Percentiles rank a stretch among this genome's conserved stretches.
Conservation (phyloP, 2,888 invertebrate species). For the Stomorhina lunata region DNA sequence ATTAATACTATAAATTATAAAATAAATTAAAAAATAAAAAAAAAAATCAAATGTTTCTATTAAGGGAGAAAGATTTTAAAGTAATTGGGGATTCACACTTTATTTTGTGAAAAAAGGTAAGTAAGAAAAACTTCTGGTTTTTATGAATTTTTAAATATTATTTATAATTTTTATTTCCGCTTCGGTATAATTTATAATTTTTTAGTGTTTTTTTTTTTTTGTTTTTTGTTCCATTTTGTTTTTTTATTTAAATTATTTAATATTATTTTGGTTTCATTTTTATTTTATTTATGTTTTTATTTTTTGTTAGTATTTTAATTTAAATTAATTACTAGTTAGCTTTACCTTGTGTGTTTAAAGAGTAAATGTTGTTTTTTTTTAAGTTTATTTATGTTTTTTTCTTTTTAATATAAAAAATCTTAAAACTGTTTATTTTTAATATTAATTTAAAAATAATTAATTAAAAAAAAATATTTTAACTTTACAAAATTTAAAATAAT, state of each 20-base stretch:
- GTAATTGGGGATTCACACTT: conserved; percentile 20
- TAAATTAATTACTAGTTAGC: conserved; percentile 66
- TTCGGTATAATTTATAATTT: conserved; percentile 66
- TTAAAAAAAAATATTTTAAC: neutral
- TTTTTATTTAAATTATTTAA: conserved; percentile 43
- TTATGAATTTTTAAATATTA: conserved; percentile 68
- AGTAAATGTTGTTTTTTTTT: conserved; percentile 62
- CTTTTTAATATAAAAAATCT: conserved; percentile 67
- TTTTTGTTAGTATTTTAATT: conserved; percentile 55
- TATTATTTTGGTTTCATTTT: conserved; percentile 52
- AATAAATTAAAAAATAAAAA: conserved; percentile 44
- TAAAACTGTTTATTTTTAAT: conserved; percentile 54
- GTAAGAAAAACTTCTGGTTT: conserved; percentile 28
- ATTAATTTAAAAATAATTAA: conserved; percentile 47
- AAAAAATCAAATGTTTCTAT: too few relatives aligned
- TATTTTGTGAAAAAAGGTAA: too few relatives aligned
- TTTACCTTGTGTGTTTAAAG: conserved; percentile 65
- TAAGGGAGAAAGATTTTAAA: neutral
- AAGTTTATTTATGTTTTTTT: too few relatives aligned
- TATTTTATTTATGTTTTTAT: too few relatives aligned
- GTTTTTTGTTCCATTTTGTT: conserved; percentile 63
- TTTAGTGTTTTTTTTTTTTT: conserved; percentile 53
- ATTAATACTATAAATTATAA: conserved; percentile 45
- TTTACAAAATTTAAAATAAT: conserved; percentile 52
- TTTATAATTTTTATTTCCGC: conserved; percentile 69